Conservation (phyloP, 2,797 vertebrate species). For the Enteromius paludinosus region DNA sequence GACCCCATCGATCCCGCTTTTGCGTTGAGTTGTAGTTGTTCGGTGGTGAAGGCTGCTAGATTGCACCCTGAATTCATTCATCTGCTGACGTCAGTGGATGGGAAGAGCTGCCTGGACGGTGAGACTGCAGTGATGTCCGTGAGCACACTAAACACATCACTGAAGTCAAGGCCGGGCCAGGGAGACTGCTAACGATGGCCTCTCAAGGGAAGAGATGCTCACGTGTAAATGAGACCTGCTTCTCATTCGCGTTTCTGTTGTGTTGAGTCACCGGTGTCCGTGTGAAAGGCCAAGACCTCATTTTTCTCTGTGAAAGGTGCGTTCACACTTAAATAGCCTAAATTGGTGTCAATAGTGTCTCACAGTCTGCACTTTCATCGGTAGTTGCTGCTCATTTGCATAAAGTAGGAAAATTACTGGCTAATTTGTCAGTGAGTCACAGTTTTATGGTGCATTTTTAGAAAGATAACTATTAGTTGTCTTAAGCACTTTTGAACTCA, state of each 20-base stretch:
- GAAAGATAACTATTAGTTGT: background rate
- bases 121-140: slow-evolving; percentile 16
- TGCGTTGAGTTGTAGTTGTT: background rate
- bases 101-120: background rate
- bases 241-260: background rate
- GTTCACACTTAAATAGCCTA: background rate
- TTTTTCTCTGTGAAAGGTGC: background rate
- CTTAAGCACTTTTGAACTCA: background rate
- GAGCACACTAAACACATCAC: background rate
- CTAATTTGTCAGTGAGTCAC: background rate
- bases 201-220: slow-evolving; percentile 23
- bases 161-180: background rate
- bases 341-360: background rate
- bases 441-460: background rate
- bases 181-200: slow-evolving; percentile 35
- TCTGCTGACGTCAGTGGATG: background rate
- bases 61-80: slow-evolving; percentile 22
- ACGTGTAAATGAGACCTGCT: slow-evolving; percentile 29
- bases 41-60: slow-evolving; percentile 3
- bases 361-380: background rate
- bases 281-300: background rate
- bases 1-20: slow-evolving; percentile 1
- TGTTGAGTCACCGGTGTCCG: background rate
- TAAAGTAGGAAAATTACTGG: background rate
- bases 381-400: background rate